Conservation (phyloP, 2,113 vertebrate genomes). For the Rhombomys opimus region DNA sequence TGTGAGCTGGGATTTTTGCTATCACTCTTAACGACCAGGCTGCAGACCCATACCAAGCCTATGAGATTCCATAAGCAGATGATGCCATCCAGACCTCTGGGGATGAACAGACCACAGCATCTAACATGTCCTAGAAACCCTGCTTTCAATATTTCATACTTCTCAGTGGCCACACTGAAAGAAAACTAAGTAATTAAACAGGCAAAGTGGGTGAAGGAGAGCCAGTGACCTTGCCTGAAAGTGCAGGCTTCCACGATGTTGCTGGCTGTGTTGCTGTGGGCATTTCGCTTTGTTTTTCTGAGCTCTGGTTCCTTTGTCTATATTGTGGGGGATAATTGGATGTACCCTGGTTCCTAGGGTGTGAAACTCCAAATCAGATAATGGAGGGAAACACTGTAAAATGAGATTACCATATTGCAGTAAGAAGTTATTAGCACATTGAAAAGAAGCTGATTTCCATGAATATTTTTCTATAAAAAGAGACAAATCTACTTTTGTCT, state of each 20-base stretch:
- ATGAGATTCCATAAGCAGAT: neutral
- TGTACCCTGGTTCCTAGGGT: neutral
- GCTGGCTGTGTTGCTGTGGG: neutral
- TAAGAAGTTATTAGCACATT: neutral
- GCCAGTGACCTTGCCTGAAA: neutral
- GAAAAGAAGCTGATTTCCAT: constrained; percentile 34
- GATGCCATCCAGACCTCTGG: neutral
- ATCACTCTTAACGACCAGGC: accelerated
- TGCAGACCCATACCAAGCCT: neutral
- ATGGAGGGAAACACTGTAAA: neutral
- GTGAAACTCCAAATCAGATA: neutral
- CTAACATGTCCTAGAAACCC: neutral
- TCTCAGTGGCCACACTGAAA: neutral
- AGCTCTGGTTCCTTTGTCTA: neutral
- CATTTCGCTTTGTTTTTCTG: neutral
- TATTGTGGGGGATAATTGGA: neutral
- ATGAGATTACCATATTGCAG: neutral
- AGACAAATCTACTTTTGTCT: constrained; percentile 9
- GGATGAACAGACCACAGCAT: neutral
- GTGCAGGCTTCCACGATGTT: neutral
- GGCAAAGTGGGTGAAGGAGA: neutral
- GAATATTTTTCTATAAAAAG: constrained; percentile 49
- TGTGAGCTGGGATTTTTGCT: neutral
- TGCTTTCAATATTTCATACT: neutral
- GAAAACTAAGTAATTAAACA: neutral